Percentiles rank a stretch among this genome's conserved stretches.
Evolutionary conservation across 2,797 vertebrate species (phyloP).

Genomic region (Myotis daubentonii): DNA sequence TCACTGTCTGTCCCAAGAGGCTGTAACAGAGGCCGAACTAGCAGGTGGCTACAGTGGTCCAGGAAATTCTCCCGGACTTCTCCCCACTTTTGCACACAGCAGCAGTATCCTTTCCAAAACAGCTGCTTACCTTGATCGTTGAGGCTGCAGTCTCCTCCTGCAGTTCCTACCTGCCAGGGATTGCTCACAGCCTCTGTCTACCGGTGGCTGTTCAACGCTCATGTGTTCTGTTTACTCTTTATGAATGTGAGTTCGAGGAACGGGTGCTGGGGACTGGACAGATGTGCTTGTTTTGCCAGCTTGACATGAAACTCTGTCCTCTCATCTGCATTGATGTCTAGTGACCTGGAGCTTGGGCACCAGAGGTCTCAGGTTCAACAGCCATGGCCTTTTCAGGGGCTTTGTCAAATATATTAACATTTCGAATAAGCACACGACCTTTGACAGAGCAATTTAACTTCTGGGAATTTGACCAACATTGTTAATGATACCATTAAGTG

Average conservation of each 20-base stretch:
- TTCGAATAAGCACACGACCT: background rate
- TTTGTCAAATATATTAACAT: background rate
- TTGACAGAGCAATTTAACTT: constrained; percentile 12
- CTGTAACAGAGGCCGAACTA: background rate
- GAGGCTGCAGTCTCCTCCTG: background rate
- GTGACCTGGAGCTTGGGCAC: background rate
- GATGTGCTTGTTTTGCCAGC: background rate
- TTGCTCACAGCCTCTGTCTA: background rate
- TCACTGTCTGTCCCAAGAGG: too few relatives aligned
- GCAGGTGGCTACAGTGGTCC: background rate
- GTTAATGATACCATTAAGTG: constrained; percentile 4
- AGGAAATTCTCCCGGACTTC: background rate
- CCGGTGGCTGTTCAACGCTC: background rate
- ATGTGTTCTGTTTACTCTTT: background rate
- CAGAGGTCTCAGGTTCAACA: background rate
- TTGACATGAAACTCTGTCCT: background rate
- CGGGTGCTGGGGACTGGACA: background rate
- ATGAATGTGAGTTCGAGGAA: background rate
- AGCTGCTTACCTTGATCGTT: background rate
- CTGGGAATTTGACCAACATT: constrained; percentile 34
- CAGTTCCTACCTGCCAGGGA: background rate
- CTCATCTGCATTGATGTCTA: background rate
- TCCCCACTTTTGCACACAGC: background rate
- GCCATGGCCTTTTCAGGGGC: background rate
- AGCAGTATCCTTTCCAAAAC: background rate